Evolutionary conservation across 2,797 vertebrate species (phyloP).

Genomic region (Alosa sapidissima): DNA sequence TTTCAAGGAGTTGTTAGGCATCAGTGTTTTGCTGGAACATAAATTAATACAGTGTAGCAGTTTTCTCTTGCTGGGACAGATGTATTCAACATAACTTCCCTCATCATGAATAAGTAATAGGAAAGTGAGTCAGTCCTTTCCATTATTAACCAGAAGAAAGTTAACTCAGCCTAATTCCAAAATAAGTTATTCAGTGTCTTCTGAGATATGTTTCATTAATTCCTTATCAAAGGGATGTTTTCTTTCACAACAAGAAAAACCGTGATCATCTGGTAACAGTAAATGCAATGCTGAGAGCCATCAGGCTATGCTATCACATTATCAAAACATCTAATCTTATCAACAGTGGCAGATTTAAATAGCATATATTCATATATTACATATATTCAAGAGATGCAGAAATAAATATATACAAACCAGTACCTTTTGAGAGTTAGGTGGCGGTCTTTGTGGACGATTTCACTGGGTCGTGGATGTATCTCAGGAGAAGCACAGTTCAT

Average conservation of each 20-base stretch:
- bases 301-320: slow-evolving; percentile 5
- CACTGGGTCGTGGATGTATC: slow-evolving; percentile 29
- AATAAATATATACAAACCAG: slow-evolving; percentile 46
- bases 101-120: slow-evolving; percentile 17
- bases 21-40: not conserved
- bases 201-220: not conserved
- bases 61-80: not conserved
- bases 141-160: slow-evolving; percentile 16
- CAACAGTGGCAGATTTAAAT: not conserved
- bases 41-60: not conserved
- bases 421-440: slow-evolving; percentile 35
- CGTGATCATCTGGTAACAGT: not conserved
- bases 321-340: not conserved
- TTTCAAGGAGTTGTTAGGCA: not conserved
- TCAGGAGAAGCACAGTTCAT: slow-evolving; percentile 29
- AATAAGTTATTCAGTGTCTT: not conserved
- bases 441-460: slow-evolving; percentile 31
- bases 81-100: slow-evolving; percentile 4
- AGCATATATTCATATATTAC: not conserved
- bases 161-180: not conserved
- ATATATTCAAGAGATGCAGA: not conserved
- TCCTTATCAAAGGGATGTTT: not conserved
- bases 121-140: not conserved
- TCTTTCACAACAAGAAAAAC: not conserved
- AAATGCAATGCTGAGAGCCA: not conserved